Evolutionary conservation across 2,888 invertebrate genomes (phyloP).

Genomic region (Clitarchus hookeri): DNA sequence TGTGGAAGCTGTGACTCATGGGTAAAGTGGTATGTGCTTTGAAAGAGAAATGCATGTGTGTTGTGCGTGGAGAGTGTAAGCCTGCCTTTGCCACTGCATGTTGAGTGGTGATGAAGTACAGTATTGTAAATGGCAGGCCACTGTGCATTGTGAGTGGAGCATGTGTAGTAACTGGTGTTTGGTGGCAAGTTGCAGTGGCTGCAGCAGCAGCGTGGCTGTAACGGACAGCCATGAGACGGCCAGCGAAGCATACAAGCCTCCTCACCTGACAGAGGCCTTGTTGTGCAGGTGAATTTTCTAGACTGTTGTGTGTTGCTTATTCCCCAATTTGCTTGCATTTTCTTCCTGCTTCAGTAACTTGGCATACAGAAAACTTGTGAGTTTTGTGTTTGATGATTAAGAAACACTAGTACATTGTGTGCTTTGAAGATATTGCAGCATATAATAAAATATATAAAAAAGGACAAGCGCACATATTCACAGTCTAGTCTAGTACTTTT

Average conservation of each 20-base stretch:
- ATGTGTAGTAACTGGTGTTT: constrained; percentile 54
- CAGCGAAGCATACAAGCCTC: constrained; percentile 47
- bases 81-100: no score
- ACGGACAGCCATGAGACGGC: constrained; percentile 2
- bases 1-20: no score
- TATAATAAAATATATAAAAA: no score
- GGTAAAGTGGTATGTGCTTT: no score
- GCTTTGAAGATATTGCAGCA: no score
- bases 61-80: no score
- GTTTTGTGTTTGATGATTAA: background rate
- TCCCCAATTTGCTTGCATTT: background rate
- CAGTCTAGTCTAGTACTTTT: no score
- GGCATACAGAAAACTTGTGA: background rate
- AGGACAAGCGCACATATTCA: no score
- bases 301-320: background rate
- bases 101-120: no score
- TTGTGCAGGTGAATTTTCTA: constrained; percentile 56
- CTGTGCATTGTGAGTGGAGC: background rate
- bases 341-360: background rate
- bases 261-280: constrained; percentile 64
- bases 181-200: constrained; percentile 60
- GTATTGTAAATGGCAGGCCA: no score
- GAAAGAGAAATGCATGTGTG: no score
- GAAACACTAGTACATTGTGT: no score
- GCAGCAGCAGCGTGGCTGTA: constrained; percentile 15